These are phyloP conservation scores for Emmelina monodactyla DNA, from an alignment of 2,888 invertebrate species.

Conservation along the genomic window DNA sequence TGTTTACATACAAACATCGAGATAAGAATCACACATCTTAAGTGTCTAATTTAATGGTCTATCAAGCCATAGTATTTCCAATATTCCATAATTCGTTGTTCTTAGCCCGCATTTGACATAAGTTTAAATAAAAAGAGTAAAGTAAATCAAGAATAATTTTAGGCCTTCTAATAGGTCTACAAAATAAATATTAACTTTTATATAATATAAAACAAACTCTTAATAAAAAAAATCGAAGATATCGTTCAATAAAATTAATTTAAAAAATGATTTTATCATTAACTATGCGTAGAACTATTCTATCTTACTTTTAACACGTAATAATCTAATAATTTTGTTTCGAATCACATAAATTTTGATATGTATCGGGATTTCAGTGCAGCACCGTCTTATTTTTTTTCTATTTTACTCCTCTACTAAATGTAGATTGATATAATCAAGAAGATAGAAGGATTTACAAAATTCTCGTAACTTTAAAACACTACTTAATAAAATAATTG, in stretches of 20 bases:
- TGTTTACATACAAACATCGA: background rate
- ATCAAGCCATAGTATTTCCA: conserved; percentile 4
- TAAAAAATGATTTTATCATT: background rate
- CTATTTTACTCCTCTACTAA: conserved; percentile 20
- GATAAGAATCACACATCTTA: background rate
- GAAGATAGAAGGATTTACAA: conserved; percentile 43
- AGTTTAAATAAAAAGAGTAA: conserved; percentile 24
- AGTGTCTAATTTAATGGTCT: background rate
- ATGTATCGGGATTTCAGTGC: conserved; percentile 45
- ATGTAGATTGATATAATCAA: conserved; percentile 22
- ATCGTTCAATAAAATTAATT: background rate
- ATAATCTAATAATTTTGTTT: conserved; percentile 28
- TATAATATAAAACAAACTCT: background rate
- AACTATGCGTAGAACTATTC: background rate
- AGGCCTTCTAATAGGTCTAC: background rate
- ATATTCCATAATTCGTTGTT: conserved; percentile 51
- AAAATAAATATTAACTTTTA: background rate
- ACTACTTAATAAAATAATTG: conserved; percentile 59
- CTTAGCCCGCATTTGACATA: conserved; percentile 61
- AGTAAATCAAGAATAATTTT: background rate
- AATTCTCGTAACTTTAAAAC: conserved; percentile 52
- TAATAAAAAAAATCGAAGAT: no score
- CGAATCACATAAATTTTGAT: conserved; percentile 59
- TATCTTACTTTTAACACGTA: conserved; percentile 32
- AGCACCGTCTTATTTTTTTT: conserved; percentile 47